Base-by-base conservation (phyloP, 2,113 vertebrate species). In the Hippolais icterina region DNA sequence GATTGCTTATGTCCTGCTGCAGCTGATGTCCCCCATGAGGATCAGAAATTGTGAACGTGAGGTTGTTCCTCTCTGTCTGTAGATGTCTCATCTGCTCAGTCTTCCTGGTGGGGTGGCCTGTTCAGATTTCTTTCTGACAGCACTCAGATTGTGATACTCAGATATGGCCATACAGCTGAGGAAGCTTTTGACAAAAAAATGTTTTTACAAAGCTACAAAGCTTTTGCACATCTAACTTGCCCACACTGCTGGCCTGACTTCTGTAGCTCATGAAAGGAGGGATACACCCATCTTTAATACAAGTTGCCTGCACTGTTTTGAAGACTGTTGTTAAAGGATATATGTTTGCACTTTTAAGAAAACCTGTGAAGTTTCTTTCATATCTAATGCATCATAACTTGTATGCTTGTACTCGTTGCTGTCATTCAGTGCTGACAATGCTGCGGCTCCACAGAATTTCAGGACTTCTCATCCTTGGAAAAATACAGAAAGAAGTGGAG, bases 111-210 rank as follows among this genome's bases (percentile, higher is more conserved):
- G 11, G 41, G 16, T 79, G n/a, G 12, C 41, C 29, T 49, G 42
- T 35, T 79, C 42, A 42, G 76, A 83, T 92, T 95, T 88, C 35
- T 79, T 90, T 90, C 74, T 82, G 68, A 47, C 59, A 75, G 64
- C 23, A n/a, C 50, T 85, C 49, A 41, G 68, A 77, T 13, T 83
- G 63, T 52, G 50, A 89, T 35, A 61, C n/a, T 81, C 46, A 27
- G 52, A 39, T 56, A 20, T 12, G 14, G 49, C 57, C 66, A 83
- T 72, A 56, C 53, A 44, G 35, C 37, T 28, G 37, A 80, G 46
- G 60, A 90, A 84, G 60, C 56, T 92, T 92, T 79, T 54, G 52
- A 54, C 27, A 71, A 86, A 86, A 75, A 56, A 35, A 59, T 8
- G 5, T 12, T 85, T 94, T 90, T 59, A 82, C 39, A 85, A 86